Base-by-base conservation (phyloP, 1,140 invertebrate genomes). In the Temnothorax longispinosus region DNA sequence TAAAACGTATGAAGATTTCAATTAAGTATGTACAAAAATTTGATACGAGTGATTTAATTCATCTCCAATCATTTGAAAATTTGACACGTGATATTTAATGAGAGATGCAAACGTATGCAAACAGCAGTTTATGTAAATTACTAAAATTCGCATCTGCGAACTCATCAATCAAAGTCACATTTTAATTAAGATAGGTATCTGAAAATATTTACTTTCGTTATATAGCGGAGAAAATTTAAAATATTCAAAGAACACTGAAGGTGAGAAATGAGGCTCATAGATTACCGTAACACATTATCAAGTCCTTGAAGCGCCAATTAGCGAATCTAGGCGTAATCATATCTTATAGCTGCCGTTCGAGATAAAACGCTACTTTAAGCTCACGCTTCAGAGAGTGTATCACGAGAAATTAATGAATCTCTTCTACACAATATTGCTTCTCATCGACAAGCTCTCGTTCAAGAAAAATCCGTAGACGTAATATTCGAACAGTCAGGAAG, bases 271-370 rank as follows among this genome's bases (percentile, higher is more conserved):
- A 60, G 41, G 5, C 21, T 74, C 47, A 38, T 38, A 52, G 10
- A 60, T 41, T 44, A 81, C 5, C 35, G 21, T 71, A 81, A 44
- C 50, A 18, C 60, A 67, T 80, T 81, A 38, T 71, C 21, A 38
- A 81, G 64, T 44, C 35, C 78, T 81, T 71, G 65, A 58, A 71
- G 52, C 11, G 27, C 4, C 21, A 71, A 71, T 81, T 58, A 81
- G 38, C 21, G 15, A 56, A 81, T 54, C 77, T 81, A 56, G 2
- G 2, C 13, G 50, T 27, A 81, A 81, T 71, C 64, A 44, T 44
- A 44, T 47, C 38, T 71, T 71, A 71, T 71, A 52, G 18, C 10
- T 56, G 50, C 54, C 64, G 38, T 81, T 44, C 21, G 7, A 71
- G 35, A 81, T 81, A 71, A 69, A 81, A 69, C 35, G 21, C 10